phyloP scores from a whole-genome alignment of 2,113 vertebrate genomes.

The Eurystomus gularis region DNA sequence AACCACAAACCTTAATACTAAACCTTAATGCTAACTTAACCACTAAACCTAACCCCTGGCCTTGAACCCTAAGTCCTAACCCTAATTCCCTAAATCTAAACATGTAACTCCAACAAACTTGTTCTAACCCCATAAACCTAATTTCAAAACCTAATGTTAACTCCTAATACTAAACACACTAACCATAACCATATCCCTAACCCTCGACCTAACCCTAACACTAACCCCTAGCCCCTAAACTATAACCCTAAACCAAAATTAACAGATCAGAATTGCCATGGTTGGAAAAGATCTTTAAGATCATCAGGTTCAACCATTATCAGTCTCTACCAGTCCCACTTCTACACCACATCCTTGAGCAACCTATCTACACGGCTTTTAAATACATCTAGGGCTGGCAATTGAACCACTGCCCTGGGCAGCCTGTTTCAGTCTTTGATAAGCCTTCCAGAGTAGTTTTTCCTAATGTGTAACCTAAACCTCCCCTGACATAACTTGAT shows the following conservation, averaged over 20 bases:
- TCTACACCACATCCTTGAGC: too few species aligned
- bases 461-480: too few species aligned
- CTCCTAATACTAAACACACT: not conserved
- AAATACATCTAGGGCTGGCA: too few species aligned
- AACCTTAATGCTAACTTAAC: not conserved
- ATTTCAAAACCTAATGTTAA: not conserved
- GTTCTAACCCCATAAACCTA: not conserved
- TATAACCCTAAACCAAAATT: not conserved
- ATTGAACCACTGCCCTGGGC: too few species aligned
- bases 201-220: not conserved
- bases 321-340: too few species aligned
- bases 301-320: too few species aligned
- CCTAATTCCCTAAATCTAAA: not conserved
- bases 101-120: not conserved
- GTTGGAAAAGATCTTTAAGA: too few species aligned
- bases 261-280: too few species aligned
- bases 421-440: too few species aligned
- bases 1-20: not conserved
- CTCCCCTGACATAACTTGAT: too few species aligned
- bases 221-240: not conserved
- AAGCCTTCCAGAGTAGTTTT: too few species aligned
- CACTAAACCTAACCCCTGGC: not conserved
- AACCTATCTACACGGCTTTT: too few species aligned
- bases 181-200: not conserved
- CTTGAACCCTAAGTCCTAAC: not conserved